A percentile compares a stretch with the other conserved stretches of the same genome.
These are phyloP conservation scores for Florisuga fusca DNA, from an alignment of 2,797 vertebrate species.

Conservation along the genomic window DNA sequence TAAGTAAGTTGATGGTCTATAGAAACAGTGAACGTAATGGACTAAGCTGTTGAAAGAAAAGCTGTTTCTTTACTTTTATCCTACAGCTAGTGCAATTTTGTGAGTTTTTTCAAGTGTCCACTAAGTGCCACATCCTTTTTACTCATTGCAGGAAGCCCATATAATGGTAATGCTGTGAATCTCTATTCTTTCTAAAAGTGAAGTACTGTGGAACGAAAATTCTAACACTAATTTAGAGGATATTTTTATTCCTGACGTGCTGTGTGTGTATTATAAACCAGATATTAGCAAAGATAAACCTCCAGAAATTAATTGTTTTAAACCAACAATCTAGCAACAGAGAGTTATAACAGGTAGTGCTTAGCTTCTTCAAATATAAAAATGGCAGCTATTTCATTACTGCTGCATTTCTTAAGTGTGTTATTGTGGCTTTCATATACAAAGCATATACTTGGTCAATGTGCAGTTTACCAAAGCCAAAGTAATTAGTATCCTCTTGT, in stretches of 20 bases:
- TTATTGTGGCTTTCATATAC: background rate
- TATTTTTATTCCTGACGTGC: background rate
- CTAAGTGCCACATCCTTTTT: constrained; percentile 70
- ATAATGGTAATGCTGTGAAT: constrained; percentile 53
- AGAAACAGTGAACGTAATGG: constrained; percentile 62
- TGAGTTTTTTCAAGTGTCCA: constrained; percentile 43
- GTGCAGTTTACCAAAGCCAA: background rate
- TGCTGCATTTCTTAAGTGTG: background rate
- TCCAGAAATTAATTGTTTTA: background rate
- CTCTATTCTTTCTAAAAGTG: constrained; percentile 3
- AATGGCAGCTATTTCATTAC: background rate
- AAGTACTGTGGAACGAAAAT: background rate
- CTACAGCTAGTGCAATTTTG: constrained; percentile 57
- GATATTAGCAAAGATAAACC: background rate
- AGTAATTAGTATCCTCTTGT: background rate
- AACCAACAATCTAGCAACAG: background rate
- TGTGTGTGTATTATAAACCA: background rate
- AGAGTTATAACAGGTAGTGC: background rate
- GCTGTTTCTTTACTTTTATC: constrained; percentile 76
- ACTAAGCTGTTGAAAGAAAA: constrained; percentile 76
- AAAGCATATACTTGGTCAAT: background rate
- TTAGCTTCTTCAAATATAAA: background rate
- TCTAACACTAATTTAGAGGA: background rate
- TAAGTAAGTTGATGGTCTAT: constrained; percentile 44
- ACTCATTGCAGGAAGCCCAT: constrained; percentile 46